phyloP scores from a whole-genome alignment of 2,797 vertebrate genomes.

The Octomys mimax region DNA sequence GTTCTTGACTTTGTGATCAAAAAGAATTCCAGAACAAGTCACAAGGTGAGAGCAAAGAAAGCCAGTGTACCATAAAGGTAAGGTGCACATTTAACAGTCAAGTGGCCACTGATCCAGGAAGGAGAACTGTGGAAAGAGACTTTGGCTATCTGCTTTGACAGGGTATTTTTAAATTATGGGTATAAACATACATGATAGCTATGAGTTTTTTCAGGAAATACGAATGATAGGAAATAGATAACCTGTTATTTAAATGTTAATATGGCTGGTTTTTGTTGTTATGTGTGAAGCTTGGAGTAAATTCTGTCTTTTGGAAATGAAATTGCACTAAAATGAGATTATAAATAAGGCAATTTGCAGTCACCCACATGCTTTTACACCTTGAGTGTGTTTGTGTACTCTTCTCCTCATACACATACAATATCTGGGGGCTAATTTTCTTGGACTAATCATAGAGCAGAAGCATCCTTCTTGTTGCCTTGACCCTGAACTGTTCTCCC shows the following conservation, averaged over 20 bases:
- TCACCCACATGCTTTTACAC: not conserved
- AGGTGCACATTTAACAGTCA: not conserved
- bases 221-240: not conserved
- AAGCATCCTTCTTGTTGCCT: not conserved
- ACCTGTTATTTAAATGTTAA: not conserved
- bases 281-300: not conserved
- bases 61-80: not conserved
- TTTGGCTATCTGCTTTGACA: not conserved
- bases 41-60: not conserved
- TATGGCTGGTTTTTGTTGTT: not conserved
- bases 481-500: not conserved
- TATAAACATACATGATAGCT: not conserved
- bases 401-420: not conserved
- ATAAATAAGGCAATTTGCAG: not conserved
- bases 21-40: not conserved
- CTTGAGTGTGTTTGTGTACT: not conserved
- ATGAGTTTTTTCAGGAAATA: not conserved
- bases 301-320: not conserved
- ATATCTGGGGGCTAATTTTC: not conserved
- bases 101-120: not conserved
- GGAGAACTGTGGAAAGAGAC: not conserved
- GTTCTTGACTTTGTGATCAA: not conserved
- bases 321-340: not conserved
- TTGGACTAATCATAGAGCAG: not conserved
- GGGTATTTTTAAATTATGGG: not conserved